Evolutionary conservation across 1,140 invertebrate genomes (phyloP).

Genomic region (Neoseiulus cucumeris): DNA sequence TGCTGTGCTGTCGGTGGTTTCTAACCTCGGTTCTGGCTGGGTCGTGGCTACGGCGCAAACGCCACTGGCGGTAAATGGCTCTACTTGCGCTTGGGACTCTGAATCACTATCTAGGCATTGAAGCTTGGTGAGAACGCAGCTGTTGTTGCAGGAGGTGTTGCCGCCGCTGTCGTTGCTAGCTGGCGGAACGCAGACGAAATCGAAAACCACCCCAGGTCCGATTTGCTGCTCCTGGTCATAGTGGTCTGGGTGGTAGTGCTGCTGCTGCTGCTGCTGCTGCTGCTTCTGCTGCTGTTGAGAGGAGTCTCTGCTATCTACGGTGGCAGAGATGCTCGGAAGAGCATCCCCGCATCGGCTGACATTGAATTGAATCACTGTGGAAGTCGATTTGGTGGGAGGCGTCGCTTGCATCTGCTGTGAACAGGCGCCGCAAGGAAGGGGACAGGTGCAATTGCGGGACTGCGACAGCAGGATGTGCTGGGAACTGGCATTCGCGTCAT

Average conservation of each 20-base stretch:
- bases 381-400: not conserved
- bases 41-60: no score
- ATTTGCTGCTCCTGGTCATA: not conserved
- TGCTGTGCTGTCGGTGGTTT: no score
- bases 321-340: slow-evolving; percentile 5
- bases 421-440: slow-evolving; percentile 11
- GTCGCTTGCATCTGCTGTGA: not conserved
- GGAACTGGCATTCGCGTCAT: slow-evolving; percentile 14
- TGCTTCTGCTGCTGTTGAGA: slow-evolving; percentile 5
- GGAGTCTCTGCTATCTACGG: not conserved
- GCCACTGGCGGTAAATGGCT: no score
- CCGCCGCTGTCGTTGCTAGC: slow-evolving; percentile 19
- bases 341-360: not conserved
- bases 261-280: slow-evolving; percentile 18
- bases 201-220: no score
- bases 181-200: not conserved
- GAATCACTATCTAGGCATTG: no score
- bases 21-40: no score
- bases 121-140: not conserved
- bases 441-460: slow-evolving; percentile 15
- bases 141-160: slow-evolving; percentile 15
- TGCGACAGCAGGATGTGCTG: slow-evolving; percentile 15
- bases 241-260: not conserved
- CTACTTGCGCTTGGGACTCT: no score
- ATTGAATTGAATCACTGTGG: not conserved